These are phyloP conservation scores for Ochlodes sylvanus DNA, from an alignment of 2,888 invertebrate genomes.

Conservation along the genomic window DNA sequence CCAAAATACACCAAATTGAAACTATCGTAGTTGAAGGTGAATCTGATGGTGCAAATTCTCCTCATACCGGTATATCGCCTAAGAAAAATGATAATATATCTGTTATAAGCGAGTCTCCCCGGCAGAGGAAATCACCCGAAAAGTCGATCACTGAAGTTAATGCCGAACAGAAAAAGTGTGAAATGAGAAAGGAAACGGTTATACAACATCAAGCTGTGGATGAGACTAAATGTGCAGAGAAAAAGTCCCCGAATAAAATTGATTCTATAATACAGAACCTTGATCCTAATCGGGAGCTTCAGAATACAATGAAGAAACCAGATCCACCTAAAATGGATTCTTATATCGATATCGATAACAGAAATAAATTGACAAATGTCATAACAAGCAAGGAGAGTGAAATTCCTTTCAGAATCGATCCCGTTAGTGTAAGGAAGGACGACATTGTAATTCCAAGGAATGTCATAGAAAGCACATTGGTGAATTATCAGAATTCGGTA, in stretches of 20 bases:
- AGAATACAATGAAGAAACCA: slow-evolving; percentile 61
- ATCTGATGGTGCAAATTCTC: slow-evolving; percentile 65
- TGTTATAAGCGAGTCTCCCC: slow-evolving; percentile 68
- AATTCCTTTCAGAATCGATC: slow-evolving; percentile 68
- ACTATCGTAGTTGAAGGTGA: slow-evolving; percentile 76
- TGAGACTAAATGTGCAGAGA: slow-evolving; percentile 64
- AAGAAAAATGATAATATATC: slow-evolving; percentile 63
- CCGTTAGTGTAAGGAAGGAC: slow-evolving; percentile 66
- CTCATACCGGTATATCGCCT: slow-evolving; percentile 60
- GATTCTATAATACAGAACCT: slow-evolving; percentile 72
- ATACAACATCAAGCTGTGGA: slow-evolving; percentile 75
- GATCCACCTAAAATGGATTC: slow-evolving; percentile 70
- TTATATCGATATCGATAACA: slow-evolving; percentile 64
- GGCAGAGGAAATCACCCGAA: slow-evolving; percentile 66
- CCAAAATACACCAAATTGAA: slow-evolving; percentile 70
- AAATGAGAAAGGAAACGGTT: slow-evolving; percentile 76
- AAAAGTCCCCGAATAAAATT: slow-evolving; percentile 73
- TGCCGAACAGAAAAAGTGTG: slow-evolving; percentile 66
- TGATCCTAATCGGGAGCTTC: slow-evolving; percentile 67
- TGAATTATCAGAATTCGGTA: slow-evolving; percentile 67
- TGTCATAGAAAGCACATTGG: slow-evolving; percentile 67
- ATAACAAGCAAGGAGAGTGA: slow-evolving; percentile 68
- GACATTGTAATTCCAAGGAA: slow-evolving; percentile 74
- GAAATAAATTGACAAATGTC: slow-evolving; percentile 60
- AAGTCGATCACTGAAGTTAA: slow-evolving; percentile 53